Base-by-base conservation (phyloP, 2,888 invertebrate species). In the Troilus luridus region DNA sequence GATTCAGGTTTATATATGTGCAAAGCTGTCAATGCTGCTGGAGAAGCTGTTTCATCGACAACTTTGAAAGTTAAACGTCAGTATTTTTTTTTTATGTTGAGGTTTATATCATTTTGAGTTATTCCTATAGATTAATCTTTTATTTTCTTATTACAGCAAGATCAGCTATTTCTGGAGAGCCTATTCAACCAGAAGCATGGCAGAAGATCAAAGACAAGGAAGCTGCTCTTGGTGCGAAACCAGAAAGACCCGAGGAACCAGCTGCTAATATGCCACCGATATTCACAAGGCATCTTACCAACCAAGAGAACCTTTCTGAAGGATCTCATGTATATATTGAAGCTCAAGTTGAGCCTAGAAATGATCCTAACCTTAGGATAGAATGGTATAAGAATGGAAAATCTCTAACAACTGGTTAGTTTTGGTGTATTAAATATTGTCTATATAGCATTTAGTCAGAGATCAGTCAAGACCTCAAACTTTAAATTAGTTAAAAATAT, bases 381-480 rank as follows among this genome's bases (percentile, higher is more conserved):
- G 98, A 98, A 94, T 98, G 98, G 98, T 98, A 97, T 94, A 98
- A 98, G 94, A 98, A 98, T 94, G 98, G 98, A n/a, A 94, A 97
- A 88, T 95, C 97, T 0, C 95, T 98, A 27, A 97, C 97, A 92
- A 98, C 97, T 92, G 98, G 98, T 93, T 92, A 85, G 92, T 77
- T 54, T n/a, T 0, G 11, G n/a, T 85, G 3, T 56, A 2, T 85
- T 85, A 77, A 17, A 77, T 41, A 41, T 77, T 41, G 41, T 77
- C 72, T 17, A 24, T 8, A 6, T 67, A 24, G 1, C n/a, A 88
- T 21, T 88, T 60, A 41, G 10, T 19, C 5, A 62, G 8, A 7
- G 14, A n/a, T 88, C 24, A 58, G 9, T n/a, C 21, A 56, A 58
- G 21, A 3, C 41, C 5, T 24, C 8, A 59, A 88, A 12, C 17